Conservation (phyloP, 2,797 vertebrate species). For the Myripristis murdjan region DNA sequence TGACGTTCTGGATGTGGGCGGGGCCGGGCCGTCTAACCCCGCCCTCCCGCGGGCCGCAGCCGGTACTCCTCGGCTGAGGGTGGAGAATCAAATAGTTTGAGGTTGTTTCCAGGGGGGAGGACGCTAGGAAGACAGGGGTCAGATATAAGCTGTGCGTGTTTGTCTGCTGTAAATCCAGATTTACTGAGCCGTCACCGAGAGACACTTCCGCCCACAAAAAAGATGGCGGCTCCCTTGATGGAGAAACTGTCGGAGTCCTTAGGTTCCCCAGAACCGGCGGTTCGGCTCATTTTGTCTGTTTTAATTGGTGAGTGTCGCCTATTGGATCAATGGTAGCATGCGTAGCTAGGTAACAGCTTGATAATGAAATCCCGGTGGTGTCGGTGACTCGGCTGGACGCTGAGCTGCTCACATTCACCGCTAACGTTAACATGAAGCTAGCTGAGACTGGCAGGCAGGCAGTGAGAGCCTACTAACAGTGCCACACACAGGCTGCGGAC, state of each 20-base stretch:
- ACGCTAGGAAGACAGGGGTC: conserved; percentile 23
- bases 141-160: conserved; percentile 39
- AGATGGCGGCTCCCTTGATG: conserved; percentile 90
- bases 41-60: too few species aligned
- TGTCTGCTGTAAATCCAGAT: conserved; percentile 42
- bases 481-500: conserved; percentile 28
- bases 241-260: conserved; percentile 89
- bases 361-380: background rate
- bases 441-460: conserved; percentile 53
- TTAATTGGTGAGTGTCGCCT: conserved; percentile 90
- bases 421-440: conserved; percentile 41
- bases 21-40: too few species aligned
- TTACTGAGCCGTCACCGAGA: conserved; percentile 68
- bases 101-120: conserved; percentile 1
- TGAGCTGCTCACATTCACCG: conserved; percentile 29
- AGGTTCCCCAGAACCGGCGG: conserved; percentile 94
- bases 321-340: background rate
- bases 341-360: too few species aligned
- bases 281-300: conserved; percentile 94
- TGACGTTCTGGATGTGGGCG: too few species aligned
- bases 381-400: background rate
- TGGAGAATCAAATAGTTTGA: conserved; percentile 34
- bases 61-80: too few species aligned
- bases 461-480: conserved; percentile 18
- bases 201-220: conserved; percentile 87